These are phyloP conservation scores for Gavialis gangeticus DNA, from an alignment of 2,113 vertebrate genomes.

Conservation along the genomic window DNA sequence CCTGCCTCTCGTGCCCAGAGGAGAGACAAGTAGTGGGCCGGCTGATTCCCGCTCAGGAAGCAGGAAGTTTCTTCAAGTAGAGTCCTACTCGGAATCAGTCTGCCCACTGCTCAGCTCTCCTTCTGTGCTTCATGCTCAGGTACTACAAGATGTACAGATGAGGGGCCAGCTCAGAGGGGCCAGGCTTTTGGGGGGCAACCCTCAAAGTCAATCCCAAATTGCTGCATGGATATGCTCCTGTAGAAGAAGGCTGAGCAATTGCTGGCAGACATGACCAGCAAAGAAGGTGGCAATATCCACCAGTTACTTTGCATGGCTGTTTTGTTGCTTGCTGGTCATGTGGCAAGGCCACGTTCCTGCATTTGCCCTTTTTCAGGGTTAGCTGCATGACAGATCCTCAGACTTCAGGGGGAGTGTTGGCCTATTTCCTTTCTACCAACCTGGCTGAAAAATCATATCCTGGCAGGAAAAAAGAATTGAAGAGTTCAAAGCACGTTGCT, in stretches of 20 bases:
- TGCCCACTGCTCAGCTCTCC: too few relatives aligned
- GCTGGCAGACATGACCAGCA: background rate
- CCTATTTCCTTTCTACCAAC: background rate
- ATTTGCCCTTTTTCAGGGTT: too few relatives aligned
- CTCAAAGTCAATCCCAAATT: too few relatives aligned
- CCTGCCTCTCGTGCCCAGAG: too few relatives aligned
- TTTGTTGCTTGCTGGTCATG: background rate
- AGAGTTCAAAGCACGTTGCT: background rate
- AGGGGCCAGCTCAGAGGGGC: too few relatives aligned
- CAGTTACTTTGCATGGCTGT: background rate
- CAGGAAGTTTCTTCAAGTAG: too few relatives aligned
- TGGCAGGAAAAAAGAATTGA: background rate
- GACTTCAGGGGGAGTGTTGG: background rate
- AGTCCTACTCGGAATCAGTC: too few relatives aligned
- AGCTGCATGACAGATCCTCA: background rate
- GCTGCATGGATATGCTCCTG: background rate
- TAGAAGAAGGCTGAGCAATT: background rate
- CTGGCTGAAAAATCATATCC: background rate
- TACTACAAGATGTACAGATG: too few relatives aligned
- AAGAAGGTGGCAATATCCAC: background rate
- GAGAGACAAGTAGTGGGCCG: too few relatives aligned
- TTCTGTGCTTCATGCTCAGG: too few relatives aligned
- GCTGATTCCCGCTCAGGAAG: too few relatives aligned
- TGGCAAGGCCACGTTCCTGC: background rate
- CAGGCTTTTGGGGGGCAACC: too few relatives aligned